phyloP scores from a whole-genome alignment of 1,140 invertebrate genomes.

The Geopemphigus sp. region DNA sequence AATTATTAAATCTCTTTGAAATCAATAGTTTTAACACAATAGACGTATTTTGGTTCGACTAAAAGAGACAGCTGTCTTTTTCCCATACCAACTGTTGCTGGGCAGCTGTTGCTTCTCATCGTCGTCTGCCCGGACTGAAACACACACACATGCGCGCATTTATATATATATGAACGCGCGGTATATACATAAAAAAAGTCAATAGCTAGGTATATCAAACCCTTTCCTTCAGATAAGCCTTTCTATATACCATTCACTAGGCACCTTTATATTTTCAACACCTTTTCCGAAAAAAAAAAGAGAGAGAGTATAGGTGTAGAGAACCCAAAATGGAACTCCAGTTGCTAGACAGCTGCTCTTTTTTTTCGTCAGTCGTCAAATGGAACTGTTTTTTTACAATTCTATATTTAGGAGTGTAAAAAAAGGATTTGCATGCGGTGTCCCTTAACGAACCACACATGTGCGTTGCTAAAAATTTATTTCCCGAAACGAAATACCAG shows the following conservation, averaged over 20 bases:
- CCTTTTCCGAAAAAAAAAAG: constrained; percentile 28
- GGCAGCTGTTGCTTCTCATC: constrained; percentile 49
- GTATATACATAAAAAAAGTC: constrained; percentile 31
- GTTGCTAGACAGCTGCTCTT: constrained; percentile 44
- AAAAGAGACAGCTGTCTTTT: constrained; percentile 44
- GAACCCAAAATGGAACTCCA: constrained; percentile 30
- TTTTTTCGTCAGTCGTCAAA: constrained; percentile 46
- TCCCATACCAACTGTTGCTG: constrained; percentile 47
- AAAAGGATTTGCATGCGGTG: constrained; percentile 50
- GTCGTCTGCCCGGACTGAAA: constrained; percentile 20
- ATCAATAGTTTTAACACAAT: constrained; percentile 44
- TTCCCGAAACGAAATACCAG: constrained; percentile 48
- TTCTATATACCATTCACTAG: constrained; percentile 5
- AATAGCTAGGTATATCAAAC: constrained; percentile 32
- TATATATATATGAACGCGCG: not conserved
- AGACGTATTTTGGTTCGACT: constrained; percentile 35
- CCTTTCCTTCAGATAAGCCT: constrained; percentile 46
- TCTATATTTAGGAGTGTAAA: constrained; percentile 47
- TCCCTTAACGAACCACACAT: constrained; percentile 47
- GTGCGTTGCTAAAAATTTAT: constrained; percentile 50
- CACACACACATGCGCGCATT: not conserved
- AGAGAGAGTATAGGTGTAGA: not conserved
- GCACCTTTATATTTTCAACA: constrained; percentile 47
- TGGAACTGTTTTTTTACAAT: constrained; percentile 45
- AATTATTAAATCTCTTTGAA: constrained; percentile 43